Conservation (phyloP, 2,797 vertebrate genomes). For the Dromococcyx pavoninus region DNA sequence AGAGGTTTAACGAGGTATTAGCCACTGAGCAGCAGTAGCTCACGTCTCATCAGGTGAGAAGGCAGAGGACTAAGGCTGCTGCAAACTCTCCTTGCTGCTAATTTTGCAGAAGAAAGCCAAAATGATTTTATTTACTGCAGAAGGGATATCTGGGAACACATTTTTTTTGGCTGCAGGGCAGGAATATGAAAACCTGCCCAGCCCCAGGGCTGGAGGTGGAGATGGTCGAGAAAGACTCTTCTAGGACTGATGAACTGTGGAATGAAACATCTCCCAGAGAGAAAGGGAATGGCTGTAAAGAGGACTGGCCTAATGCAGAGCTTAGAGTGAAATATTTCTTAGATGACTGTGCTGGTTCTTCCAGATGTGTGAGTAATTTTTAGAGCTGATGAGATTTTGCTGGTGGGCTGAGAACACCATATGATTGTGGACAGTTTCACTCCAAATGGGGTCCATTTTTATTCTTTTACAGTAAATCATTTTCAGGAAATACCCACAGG, state of each 20-base stretch:
- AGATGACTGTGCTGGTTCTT: not conserved
- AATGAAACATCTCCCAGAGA: not conserved
- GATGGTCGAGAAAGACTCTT: not conserved
- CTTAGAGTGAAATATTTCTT: constrained; percentile 11
- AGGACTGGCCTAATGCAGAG: not conserved
- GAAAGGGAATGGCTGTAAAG: not conserved
- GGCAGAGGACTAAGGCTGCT: not conserved
- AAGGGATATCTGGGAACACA: not conserved
- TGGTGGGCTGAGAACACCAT: not conserved
- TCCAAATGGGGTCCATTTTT: not conserved
- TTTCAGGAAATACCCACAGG: not conserved
- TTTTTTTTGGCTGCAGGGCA: not conserved
- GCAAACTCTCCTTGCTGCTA: not conserved
- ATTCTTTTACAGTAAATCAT: not conserved
- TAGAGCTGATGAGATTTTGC: constrained; percentile 4
- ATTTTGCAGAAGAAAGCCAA: not conserved
- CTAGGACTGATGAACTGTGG: not conserved
- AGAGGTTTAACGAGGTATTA: not conserved
- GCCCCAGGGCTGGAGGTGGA: not conserved
- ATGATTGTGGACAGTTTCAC: not conserved
- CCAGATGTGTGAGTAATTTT: constrained; percentile 51
- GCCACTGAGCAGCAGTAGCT: not conserved
- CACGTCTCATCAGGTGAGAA: not conserved
- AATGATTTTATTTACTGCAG: not conserved
- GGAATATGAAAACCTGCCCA: not conserved